phyloP scores from a whole-genome alignment of 2,888 invertebrate species.

The Parnassius mnemosyne region DNA sequence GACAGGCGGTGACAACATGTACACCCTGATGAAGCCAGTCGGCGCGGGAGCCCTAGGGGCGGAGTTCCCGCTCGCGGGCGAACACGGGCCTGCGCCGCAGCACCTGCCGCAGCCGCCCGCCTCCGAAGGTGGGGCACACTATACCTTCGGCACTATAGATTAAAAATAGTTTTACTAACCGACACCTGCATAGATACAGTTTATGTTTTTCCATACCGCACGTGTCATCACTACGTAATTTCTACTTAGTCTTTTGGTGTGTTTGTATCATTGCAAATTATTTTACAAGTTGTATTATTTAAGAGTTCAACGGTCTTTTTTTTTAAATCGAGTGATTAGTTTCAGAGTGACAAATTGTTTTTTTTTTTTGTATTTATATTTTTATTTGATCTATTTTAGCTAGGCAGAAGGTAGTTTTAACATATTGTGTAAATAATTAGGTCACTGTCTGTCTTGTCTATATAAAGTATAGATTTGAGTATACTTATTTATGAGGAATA shows the following conservation, averaged over 20 bases:
- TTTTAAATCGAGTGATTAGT: background rate
- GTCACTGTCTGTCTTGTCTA: background rate
- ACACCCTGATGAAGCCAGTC: conserved; percentile 97
- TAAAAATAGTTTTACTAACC: conserved; percentile 20
- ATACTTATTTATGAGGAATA: background rate
- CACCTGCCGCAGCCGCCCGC: conserved; percentile 60
- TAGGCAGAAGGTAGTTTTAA: background rate
- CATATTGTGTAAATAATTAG: background rate
- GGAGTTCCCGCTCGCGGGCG: conserved; percentile 67
- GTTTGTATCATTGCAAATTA: background rate
- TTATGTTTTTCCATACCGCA: conserved; percentile 8
- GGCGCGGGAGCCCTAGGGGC: conserved; percentile 91
- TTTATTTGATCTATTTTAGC: background rate
- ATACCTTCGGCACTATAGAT: conserved; percentile 26
- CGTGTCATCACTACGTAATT: conserved; percentile 22
- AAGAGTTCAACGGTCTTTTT: conserved; percentile 14
- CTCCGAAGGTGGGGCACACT: conserved; percentile 55
- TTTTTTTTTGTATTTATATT: conserved; percentile 5
- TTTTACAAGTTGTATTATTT: conserved; percentile 6
- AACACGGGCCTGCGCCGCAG: conserved; percentile 57
- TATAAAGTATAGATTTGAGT: background rate
- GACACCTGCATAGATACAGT: conserved; percentile 21
- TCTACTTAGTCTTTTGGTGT: conserved; percentile 25
- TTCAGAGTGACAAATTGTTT: conserved; percentile 1
- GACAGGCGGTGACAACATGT: conserved; percentile 95